Evolutionary conservation across 2,113 vertebrate genomes (phyloP).

Genomic region (Zosterops japonicus): DNA sequence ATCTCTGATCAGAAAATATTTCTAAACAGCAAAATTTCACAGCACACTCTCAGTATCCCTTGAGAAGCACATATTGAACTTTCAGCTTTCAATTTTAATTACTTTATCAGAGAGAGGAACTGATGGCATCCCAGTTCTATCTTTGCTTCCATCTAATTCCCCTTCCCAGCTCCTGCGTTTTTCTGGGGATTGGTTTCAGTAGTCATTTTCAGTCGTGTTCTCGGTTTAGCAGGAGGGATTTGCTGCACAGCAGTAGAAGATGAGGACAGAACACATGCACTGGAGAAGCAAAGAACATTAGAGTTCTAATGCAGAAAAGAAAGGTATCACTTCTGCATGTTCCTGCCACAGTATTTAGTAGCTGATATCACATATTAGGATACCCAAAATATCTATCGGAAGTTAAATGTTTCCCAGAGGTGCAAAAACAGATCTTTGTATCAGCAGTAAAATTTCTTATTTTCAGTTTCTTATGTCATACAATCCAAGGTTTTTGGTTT

Average conservation of each 20-base stretch:
- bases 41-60: neutral
- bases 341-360: neutral
- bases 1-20: neutral
- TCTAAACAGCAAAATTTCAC: neutral
- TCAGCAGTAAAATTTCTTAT: neutral
- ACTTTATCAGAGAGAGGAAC: neutral
- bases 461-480: neutral
- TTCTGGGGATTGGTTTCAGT: neutral
- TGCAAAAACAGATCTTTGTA: neutral
- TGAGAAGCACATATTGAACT: neutral
- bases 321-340: neutral
- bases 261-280: rapidly evolving
- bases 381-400: neutral
- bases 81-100: neutral
- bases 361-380: neutral
- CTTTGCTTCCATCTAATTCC: neutral
- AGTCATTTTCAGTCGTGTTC: neutral
- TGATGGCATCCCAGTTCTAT: neutral
- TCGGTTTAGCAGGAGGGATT: neutral
- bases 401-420: neutral
- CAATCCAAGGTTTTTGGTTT: neutral
- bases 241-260: neutral
- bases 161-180: neutral
- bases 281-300: neutral
- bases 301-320: neutral